phyloP scores from a whole-genome alignment of 2,797 vertebrate genomes.

The Diceros bicornis region DNA sequence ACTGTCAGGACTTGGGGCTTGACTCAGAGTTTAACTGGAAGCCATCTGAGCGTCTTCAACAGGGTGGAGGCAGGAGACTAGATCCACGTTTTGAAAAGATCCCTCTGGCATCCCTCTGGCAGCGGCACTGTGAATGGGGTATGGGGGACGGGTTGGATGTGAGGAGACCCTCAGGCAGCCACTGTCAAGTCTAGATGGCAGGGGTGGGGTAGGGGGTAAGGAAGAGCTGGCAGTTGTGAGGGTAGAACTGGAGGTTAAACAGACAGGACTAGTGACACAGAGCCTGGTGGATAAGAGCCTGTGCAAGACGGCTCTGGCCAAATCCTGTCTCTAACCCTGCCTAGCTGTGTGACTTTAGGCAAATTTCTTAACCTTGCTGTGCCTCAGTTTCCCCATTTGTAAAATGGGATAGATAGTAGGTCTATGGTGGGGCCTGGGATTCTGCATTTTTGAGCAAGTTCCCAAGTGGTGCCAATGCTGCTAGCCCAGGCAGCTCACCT shows the following conservation, averaged over 20 bases:
- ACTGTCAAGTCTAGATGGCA: neutral
- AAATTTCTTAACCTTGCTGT: neutral
- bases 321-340: neutral
- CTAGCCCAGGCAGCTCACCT: neutral
- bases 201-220: neutral
- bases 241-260: neutral
- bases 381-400: constrained; percentile 14
- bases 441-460: neutral
- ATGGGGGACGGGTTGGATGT: rapidly evolving
- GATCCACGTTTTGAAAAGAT: neutral
- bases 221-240: neutral
- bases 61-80: neutral
- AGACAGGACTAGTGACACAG: neutral
- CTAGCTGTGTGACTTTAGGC: neutral
- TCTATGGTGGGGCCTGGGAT: neutral
- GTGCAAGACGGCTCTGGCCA: rapidly evolving
- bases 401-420: neutral
- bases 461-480: neutral
- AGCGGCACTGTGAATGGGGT: neutral
- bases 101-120: neutral
- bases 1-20: neutral
- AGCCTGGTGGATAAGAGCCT: neutral
- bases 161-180: neutral
- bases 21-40: neutral
- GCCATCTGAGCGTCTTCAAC: neutral